phyloP scores from a whole-genome alignment of 2,888 invertebrate species.

The Epistrophe grossulariae region DNA sequence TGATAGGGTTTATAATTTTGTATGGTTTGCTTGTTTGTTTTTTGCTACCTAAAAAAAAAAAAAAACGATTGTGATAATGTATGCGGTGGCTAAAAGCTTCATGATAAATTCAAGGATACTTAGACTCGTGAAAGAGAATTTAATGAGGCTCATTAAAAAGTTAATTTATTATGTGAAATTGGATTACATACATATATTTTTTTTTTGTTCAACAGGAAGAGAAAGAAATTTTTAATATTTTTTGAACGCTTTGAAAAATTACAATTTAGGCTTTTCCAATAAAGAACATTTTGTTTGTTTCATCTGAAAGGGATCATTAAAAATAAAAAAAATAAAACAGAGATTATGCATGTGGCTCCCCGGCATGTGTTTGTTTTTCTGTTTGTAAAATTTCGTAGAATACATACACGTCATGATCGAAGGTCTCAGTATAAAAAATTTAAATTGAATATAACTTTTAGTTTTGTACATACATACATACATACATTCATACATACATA shows the following conservation, averaged over 20 bases:
- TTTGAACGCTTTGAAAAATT: not conserved
- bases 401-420: too few species aligned
- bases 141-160: constrained; percentile 34
- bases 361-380: too few species aligned
- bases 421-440: too few species aligned
- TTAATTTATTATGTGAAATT: constrained; percentile 19
- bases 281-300: not conserved
- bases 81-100: constrained; percentile 21
- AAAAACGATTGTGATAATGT: constrained; percentile 35
- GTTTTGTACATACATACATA: too few species aligned
- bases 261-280: not conserved
- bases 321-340: too few species aligned
- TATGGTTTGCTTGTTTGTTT: not conserved
- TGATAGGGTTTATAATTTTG: constrained; percentile 30
- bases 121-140: constrained; percentile 15
- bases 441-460: too few species aligned
- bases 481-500: too few species aligned
- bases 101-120: constrained; percentile 35
- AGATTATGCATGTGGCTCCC: too few species aligned
- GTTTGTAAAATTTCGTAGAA: too few species aligned
- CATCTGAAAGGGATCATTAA: not conserved
- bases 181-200: too few species aligned
- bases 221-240: not conserved
- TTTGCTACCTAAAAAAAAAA: constrained; percentile 25
- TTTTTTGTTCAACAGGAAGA: not conserved